These are phyloP conservation scores for Poecilia gillii DNA, from an alignment of 2,797 vertebrate genomes.

Conservation along the genomic window DNA sequence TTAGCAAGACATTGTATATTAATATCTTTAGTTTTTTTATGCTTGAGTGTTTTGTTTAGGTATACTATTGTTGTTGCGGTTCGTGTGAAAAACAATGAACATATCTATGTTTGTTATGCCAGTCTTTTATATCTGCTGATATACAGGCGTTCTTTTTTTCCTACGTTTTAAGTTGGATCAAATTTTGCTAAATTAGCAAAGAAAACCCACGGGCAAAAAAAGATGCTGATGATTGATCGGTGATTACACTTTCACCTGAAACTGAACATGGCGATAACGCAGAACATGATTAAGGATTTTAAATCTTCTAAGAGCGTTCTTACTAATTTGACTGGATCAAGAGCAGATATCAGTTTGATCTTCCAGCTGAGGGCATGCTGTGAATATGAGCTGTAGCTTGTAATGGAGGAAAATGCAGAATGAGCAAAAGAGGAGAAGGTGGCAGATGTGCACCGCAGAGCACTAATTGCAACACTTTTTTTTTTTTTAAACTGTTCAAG, in stretches of 20 bases:
- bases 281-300: constrained; percentile 45
- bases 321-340: constrained; percentile 32
- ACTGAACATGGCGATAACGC: constrained; percentile 28
- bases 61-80: too few relatives aligned
- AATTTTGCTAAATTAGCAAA: neutral
- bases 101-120: neutral
- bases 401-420: constrained; percentile 23
- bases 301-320: constrained; percentile 28
- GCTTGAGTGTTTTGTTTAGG: too few relatives aligned
- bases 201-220: neutral
- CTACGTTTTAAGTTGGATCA: neutral
- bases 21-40: neutral
- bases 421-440: constrained; percentile 4
- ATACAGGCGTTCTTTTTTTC: neutral
- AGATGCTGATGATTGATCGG: neutral
- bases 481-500: constrained; percentile 25
- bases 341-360: constrained; percentile 48
- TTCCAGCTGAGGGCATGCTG: constrained; percentile 21
- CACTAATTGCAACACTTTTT: constrained; percentile 32
- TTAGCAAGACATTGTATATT: neutral
- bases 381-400: constrained; percentile 21
- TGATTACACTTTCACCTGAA: constrained; percentile 21
- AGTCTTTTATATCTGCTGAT: neutral
- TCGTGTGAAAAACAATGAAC: neutral
- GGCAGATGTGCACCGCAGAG: constrained; percentile 10